phyloP scores from a whole-genome alignment of 2,113 vertebrate genomes.

The Typhlomys cinereus region DNA sequence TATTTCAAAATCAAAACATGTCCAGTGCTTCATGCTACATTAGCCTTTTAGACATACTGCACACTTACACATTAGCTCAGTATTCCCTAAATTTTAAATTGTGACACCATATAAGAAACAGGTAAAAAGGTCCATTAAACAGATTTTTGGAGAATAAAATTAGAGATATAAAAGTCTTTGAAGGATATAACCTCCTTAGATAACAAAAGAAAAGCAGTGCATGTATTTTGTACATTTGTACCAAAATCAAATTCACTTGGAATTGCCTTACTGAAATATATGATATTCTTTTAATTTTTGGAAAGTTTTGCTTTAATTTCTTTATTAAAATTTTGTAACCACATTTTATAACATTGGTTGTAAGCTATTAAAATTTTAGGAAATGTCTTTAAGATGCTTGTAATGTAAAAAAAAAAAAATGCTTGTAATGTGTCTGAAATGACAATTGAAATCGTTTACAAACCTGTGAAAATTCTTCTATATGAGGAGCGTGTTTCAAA shows the following conservation, averaged over 20 bases:
- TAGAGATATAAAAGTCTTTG: neutral
- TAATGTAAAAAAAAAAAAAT: no score
- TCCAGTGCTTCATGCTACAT: neutral
- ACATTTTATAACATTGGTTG: constrained; percentile 1
- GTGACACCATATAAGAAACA: neutral
- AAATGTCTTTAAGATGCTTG: neutral
- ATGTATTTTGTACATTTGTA: neutral
- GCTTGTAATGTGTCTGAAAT: neutral
- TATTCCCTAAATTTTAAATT: neutral
- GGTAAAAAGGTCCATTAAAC: neutral
- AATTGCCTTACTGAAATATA: neutral
- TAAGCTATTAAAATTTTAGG: neutral
- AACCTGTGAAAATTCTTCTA: neutral
- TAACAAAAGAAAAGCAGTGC: neutral
- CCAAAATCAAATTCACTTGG: neutral
- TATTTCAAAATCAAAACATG: neutral
- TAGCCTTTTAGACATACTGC: neutral
- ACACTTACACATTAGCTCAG: neutral
- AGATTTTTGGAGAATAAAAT: constrained; percentile 4
- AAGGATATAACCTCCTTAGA: neutral
- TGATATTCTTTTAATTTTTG: neutral
- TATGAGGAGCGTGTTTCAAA: neutral
- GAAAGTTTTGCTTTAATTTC: neutral
- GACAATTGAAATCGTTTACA: neutral
- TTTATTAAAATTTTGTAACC: constrained; percentile 27